Percentiles rank a stretch among this genome's conserved stretches.
phyloP scores from a whole-genome alignment of 2,888 invertebrate genomes.

The Pogonocherus hispidulus region DNA sequence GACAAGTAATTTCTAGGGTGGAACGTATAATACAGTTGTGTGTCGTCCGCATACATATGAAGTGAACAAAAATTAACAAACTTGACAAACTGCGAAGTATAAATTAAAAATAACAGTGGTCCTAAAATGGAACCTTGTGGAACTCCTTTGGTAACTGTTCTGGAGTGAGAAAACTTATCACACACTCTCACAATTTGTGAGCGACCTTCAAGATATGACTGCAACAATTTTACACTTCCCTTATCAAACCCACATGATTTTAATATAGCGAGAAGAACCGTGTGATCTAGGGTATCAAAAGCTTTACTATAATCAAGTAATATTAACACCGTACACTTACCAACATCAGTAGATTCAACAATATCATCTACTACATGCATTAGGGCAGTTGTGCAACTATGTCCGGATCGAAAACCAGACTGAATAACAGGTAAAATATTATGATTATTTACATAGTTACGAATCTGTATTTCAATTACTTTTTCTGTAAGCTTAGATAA shows the following conservation, averaged over 20 bases:
- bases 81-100: not conserved
- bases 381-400: slow-evolving; percentile 18
- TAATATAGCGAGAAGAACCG: not conserved
- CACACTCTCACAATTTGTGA: not conserved
- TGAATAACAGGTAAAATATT: slow-evolving; percentile 11
- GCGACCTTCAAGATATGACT: not conserved
- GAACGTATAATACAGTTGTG: slow-evolving; percentile 3
- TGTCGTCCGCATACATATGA: slow-evolving; percentile 16
- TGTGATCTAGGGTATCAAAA: not conserved
- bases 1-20: not conserved
- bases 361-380: slow-evolving; percentile 17
- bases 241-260: not conserved
- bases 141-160: not conserved
- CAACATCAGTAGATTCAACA: slow-evolving; percentile 13
- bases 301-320: slow-evolving; percentile 3
- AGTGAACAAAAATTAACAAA: not conserved
- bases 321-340: not conserved
- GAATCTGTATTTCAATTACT: not conserved
- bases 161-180: not conserved
- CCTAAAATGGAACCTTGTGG: not conserved
- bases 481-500: slow-evolving; percentile 18
- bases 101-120: not conserved
- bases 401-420: slow-evolving; percentile 11
- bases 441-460: not conserved
- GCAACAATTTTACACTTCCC: not conserved